Evolutionary conservation across 2,888 invertebrate species (phyloP).

Genomic region (Allophyes oxyacanthae): DNA sequence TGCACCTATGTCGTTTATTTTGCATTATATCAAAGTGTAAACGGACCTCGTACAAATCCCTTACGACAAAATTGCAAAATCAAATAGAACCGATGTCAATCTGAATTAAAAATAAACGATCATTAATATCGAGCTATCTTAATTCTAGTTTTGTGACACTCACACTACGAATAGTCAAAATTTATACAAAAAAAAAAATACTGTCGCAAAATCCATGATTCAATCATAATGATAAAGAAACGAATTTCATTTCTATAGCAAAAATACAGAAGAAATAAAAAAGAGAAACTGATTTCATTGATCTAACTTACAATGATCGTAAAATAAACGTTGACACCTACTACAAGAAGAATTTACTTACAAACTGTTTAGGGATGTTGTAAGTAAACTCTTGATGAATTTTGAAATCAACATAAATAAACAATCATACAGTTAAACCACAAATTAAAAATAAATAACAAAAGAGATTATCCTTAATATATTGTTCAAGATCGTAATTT

Average conservation of each 20-base stretch:
- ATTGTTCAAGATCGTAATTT: slow-evolving; percentile 42
- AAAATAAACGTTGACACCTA: not conserved
- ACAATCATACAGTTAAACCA: slow-evolving; percentile 5
- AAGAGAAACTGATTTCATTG: slow-evolving; percentile 22
- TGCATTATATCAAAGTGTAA: slow-evolving; percentile 21
- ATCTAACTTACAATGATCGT: slow-evolving; percentile 5
- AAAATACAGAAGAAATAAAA: slow-evolving; percentile 20
- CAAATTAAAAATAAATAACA: slow-evolving; percentile 54
- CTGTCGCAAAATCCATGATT: slow-evolving; percentile 38
- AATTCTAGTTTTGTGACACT: slow-evolving; percentile 41
- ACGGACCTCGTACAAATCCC: slow-evolving; percentile 1
- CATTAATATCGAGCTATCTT: slow-evolving; percentile 15
- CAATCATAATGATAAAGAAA: slow-evolving; percentile 35
- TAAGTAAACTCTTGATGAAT: too few relatives aligned
- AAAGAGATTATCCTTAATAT: slow-evolving; percentile 35
- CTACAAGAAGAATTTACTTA: not conserved
- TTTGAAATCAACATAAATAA: not conserved
- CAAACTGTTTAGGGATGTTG: not conserved
- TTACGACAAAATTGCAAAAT: slow-evolving; percentile 3
- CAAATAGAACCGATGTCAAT: slow-evolving; percentile 20
- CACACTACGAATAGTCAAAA: slow-evolving; percentile 19
- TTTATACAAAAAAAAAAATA: slow-evolving; percentile 29
- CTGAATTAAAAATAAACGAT: slow-evolving; percentile 11
- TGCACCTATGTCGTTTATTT: not conserved
- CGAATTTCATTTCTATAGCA: slow-evolving; percentile 14